Evolutionary conservation across 2,797 vertebrate genomes (phyloP).

Genomic region (Sternarchorhynchus goeldii): DNA sequence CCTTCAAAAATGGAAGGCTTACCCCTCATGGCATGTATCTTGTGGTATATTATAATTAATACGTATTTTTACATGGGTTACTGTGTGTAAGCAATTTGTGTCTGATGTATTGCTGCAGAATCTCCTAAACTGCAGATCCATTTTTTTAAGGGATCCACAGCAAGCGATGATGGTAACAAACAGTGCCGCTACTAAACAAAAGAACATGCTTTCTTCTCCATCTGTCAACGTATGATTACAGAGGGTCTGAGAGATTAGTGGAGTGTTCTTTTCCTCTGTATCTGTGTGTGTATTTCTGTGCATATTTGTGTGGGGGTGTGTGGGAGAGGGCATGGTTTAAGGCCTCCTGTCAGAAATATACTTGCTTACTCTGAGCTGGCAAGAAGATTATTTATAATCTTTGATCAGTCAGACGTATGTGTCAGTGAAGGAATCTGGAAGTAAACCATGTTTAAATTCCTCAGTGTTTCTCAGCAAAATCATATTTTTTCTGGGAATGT

Average conservation of each 20-base stretch:
- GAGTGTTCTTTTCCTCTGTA: slow-evolving; percentile 20
- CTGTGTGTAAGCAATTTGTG: background rate
- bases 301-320: background rate
- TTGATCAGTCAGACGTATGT: slow-evolving; percentile 21
- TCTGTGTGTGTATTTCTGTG: slow-evolving; percentile 28
- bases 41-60: too few relatives aligned
- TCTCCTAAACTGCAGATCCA: background rate
- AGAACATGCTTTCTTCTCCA: slow-evolving; percentile 38
- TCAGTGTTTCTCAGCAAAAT: background rate
- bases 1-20: too few relatives aligned
- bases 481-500: background rate
- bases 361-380: background rate
- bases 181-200: slow-evolving; percentile 40
- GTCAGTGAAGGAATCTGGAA: slow-evolving; percentile 14
- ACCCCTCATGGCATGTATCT: too few relatives aligned
- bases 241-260: slow-evolving; percentile 43
- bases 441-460: slow-evolving; percentile 11
- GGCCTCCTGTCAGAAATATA: slow-evolving; percentile 30
- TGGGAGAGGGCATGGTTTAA: slow-evolving; percentile 7
- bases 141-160: slow-evolving; percentile 18
- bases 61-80: background rate
- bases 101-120: background rate
- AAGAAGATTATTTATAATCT: slow-evolving; percentile 34
- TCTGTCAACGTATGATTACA: slow-evolving; percentile 48
- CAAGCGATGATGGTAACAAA: slow-evolving; percentile 20